Percentiles rank a stretch among this genome's conserved stretches.
phyloP scores from a whole-genome alignment of 1,140 invertebrate genomes.

The Pseudobourletiella spinata region DNA sequence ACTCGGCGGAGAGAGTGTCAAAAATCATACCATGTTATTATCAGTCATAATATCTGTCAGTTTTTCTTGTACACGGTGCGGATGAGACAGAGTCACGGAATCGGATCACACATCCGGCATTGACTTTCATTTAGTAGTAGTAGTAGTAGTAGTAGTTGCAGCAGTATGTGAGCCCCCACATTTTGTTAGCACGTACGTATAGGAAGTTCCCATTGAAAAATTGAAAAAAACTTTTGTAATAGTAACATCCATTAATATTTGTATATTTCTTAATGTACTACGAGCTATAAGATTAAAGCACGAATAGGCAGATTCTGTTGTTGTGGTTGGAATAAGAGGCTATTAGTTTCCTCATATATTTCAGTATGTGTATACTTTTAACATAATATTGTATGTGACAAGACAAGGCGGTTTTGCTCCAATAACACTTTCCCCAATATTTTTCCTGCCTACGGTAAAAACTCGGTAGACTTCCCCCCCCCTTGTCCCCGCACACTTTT shows the following conservation, averaged over 20 bases:
- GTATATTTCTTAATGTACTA: neutral
- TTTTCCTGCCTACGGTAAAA: neutral
- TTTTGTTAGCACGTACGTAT: too few species aligned
- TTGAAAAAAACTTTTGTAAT: neutral
- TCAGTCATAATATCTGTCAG: too few species aligned
- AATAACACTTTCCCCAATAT: neutral
- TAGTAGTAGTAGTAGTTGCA: neutral
- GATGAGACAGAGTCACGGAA: too few species aligned
- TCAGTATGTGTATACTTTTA: neutral
- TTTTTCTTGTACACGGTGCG: too few species aligned
- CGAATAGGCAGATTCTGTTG: neutral
- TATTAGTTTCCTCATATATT: too few species aligned
- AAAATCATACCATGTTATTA: too few species aligned
- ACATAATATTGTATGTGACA: neutral
- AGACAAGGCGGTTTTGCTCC: too few species aligned
- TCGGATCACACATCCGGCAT: too few species aligned
- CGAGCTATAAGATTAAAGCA: neutral
- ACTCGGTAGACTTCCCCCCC: neutral
- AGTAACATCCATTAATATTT: neutral
- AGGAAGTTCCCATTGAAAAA: too few species aligned
- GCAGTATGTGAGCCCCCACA: too few species aligned
- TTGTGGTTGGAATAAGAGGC: too few species aligned
- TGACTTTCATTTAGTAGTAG: neutral
- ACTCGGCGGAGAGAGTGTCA: too few species aligned
- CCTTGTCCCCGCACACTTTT: neutral